A percentile compares a stretch with the other conserved stretches of the same genome.
phyloP scores from a whole-genome alignment of 2,113 vertebrate species.

The Sus scrofa region DNA sequence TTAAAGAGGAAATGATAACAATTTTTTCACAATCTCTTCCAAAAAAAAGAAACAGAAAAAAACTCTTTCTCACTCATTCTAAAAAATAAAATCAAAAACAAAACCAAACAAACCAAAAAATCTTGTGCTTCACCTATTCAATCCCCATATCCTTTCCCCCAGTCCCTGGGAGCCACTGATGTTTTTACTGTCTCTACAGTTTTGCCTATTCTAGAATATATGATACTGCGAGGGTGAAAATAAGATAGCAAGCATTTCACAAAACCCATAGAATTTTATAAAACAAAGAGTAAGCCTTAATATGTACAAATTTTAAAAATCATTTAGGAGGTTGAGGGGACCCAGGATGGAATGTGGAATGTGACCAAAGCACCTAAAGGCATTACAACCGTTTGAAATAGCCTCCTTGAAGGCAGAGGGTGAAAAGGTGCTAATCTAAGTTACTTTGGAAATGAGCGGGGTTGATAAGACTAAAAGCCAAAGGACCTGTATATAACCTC shows the following conservation, averaged over 20 bases:
- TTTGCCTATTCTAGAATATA: neutral
- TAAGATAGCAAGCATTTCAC: conserved; percentile 10
- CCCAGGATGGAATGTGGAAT: conserved; percentile 10
- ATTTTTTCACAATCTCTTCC: neutral
- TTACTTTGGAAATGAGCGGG: neutral
- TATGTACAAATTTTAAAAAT: neutral
- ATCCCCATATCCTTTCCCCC: neutral
- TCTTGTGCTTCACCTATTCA: neutral
- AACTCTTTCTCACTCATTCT: neutral
- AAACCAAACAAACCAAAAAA: neutral
- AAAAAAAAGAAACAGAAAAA: conserved; percentile 6
- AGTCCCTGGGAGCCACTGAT: neutral
- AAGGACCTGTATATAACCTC: neutral
- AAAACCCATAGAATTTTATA: neutral
- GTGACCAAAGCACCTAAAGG: neutral
- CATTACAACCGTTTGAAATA: neutral
- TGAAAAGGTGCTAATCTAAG: neutral
- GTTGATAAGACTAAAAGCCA: conserved; percentile 15
- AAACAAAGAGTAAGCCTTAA: neutral
- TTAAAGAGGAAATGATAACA: neutral
- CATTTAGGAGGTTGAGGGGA: neutral
- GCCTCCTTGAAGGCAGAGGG: neutral
- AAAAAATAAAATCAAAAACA: neutral
- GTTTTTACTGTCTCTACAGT: neutral
- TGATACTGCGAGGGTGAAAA: neutral